Percentiles rank a stretch among this genome's conserved stretches.
Conservation (phyloP, 2,888 invertebrate species). For the Resseliella maxima region DNA sequence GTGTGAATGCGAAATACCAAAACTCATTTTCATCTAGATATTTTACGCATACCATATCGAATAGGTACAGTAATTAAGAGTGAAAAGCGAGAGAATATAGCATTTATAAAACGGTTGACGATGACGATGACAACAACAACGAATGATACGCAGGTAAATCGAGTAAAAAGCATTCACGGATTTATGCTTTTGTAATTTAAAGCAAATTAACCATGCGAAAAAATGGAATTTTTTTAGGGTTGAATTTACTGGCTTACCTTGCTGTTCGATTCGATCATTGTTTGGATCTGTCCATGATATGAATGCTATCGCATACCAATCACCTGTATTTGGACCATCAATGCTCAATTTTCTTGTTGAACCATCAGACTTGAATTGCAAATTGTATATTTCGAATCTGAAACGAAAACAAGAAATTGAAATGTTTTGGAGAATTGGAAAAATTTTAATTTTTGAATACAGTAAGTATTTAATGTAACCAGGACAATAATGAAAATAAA, state of each 20-base stretch:
- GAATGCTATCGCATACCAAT: slow-evolving; percentile 84
- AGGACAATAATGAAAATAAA: neutral
- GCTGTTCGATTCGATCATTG: slow-evolving; percentile 77
- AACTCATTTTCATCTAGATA: neutral
- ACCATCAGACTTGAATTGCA: slow-evolving; percentile 74
- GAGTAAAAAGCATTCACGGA: slow-evolving; percentile 14
- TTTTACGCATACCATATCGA: too few relatives aligned
- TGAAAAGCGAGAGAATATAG: neutral
- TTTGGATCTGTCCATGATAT: slow-evolving; percentile 82
- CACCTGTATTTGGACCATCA: slow-evolving; percentile 77
- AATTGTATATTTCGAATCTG: slow-evolving; percentile 70
- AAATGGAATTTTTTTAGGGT: neutral
- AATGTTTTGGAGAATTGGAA: neutral
- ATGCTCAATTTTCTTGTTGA: slow-evolving; percentile 72
- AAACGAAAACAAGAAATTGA: neutral
- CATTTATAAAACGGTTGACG: neutral
- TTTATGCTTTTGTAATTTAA: slow-evolving; percentile 11
- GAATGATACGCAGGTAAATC: slow-evolving; percentile 1
- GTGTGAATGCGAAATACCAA: neutral
- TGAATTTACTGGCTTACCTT: slow-evolving; percentile 71
- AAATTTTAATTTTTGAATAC: neutral
- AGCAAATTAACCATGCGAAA: neutral
- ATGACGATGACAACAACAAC: neutral
- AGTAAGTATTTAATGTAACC: too few relatives aligned
- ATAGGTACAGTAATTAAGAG: slow-evolving; percentile 3